These are phyloP conservation scores for Nomada goodeniana DNA, from an alignment of 2,888 invertebrate genomes.

Conservation along the genomic window DNA sequence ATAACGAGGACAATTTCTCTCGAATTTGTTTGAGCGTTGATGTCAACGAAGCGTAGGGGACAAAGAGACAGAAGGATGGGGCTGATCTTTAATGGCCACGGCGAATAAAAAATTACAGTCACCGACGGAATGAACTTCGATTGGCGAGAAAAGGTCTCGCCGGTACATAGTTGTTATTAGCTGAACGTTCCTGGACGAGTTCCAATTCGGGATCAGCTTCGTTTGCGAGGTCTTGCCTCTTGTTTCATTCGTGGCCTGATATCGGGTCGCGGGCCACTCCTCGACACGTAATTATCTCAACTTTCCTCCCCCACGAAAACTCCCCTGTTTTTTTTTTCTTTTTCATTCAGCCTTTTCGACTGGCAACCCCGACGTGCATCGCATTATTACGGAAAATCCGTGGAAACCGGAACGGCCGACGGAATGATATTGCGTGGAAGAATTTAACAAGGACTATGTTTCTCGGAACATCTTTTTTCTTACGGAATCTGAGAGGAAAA, in stretches of 20 bases:
- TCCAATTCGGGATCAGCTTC: constrained; percentile 61
- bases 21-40: background rate
- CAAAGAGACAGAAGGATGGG: constrained; percentile 3
- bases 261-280: constrained; percentile 38
- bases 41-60: background rate
- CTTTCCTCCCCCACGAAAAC: background rate
- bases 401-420: background rate
- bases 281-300: constrained; percentile 53
- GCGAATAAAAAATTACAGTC: constrained; percentile 33
- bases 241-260: constrained; percentile 37
- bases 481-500: background rate
- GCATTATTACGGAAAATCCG: constrained; percentile 44
- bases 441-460: constrained; percentile 58
- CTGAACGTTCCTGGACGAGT: constrained; percentile 59
- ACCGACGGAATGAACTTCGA: constrained; percentile 44
- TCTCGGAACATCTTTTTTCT: constrained; percentile 8
- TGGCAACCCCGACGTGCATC: constrained; percentile 18
- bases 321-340: background rate
- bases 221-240: constrained; percentile 47
- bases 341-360: background rate
- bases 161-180: constrained; percentile 54
- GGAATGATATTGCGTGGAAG: constrained; percentile 54
- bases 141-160: constrained; percentile 31
- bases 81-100: background rate
- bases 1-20: background rate